Conservation (phyloP, 92 coral and sea anemone species). For the Plumapathes pennacea region DNA sequence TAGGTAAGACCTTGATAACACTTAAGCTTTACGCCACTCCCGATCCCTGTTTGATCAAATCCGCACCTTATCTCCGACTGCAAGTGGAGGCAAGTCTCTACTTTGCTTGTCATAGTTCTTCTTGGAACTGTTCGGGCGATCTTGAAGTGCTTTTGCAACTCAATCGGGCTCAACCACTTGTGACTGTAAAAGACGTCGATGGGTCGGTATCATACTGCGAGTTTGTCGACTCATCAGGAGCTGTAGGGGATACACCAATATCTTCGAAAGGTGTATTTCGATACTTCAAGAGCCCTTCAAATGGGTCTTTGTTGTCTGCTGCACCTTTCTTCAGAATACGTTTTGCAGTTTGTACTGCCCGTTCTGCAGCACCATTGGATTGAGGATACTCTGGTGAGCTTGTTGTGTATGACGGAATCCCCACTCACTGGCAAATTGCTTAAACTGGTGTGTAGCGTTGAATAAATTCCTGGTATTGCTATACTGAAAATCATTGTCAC, state of each 20-base stretch:
- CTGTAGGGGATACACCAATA: conserved; percentile 35
- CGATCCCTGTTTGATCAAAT: too few relatives aligned
- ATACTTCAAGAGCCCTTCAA: conserved; percentile 25
- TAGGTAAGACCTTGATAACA: too few relatives aligned
- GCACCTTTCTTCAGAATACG: conserved; percentile 34
- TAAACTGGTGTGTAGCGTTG: conserved; percentile 20
- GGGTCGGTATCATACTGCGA: conserved; percentile 28
- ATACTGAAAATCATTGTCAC: conserved; percentile 34
- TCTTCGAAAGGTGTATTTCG: conserved; percentile 22
- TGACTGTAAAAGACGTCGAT: conserved; percentile 20
- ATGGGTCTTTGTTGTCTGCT: conserved; percentile 40
- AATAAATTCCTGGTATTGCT: conserved; percentile 38
- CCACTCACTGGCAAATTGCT: conserved; percentile 29
- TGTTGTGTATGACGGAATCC: conserved; percentile 32
- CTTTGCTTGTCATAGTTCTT: too few relatives aligned
- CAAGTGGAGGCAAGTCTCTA: too few relatives aligned
- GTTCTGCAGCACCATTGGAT: conserved; percentile 35
- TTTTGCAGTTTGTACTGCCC: conserved; percentile 16
- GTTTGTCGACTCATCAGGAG: conserved; percentile 31
- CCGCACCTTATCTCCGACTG: too few relatives aligned
- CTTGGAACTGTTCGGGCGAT: conserved; percentile 23
- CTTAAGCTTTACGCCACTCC: too few relatives aligned
- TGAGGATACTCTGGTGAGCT: conserved; percentile 33
- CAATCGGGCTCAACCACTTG: conserved; percentile 10
- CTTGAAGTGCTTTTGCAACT: conserved; percentile 14